These are phyloP conservation scores for Drosophila arawakana DNA, from an alignment of 1,140 invertebrate species.

Conservation along the genomic window DNA sequence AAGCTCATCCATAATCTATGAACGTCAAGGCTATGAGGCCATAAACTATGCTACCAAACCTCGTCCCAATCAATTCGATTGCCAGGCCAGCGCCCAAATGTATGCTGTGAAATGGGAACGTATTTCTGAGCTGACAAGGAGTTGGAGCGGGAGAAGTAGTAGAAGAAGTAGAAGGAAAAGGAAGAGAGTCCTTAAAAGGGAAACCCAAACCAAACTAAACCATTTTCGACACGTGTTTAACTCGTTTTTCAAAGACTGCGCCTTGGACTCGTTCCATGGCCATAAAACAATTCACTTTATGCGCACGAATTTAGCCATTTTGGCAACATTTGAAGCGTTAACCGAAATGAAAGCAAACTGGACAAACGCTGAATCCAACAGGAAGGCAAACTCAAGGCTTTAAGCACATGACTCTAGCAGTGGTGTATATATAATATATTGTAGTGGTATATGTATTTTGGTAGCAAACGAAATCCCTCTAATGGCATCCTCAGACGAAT, in stretches of 20 bases:
- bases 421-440: constrained; percentile 6
- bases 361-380: constrained; percentile 18
- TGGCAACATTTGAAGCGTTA: constrained; percentile 74
- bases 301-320: constrained; percentile 78
- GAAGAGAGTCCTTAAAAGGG: neutral
- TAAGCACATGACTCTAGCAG: constrained; percentile 1
- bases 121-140: constrained; percentile 2
- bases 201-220: constrained; percentile 51
- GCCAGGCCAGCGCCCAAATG: constrained; percentile 52
- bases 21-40: constrained; percentile 59
- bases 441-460: constrained; percentile 14
- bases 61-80: constrained; percentile 57
- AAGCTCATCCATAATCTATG: constrained; percentile 82
- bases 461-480: constrained; percentile 49
- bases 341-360: constrained; percentile 47
- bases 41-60: constrained; percentile 58
- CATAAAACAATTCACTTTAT: constrained; percentile 82
- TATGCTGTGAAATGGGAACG: constrained; percentile 47
- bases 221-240: constrained; percentile 82
- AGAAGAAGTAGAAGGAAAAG: neutral
- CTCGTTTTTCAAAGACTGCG: constrained; percentile 76
- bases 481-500: constrained; percentile 60
- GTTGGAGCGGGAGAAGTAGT: neutral
- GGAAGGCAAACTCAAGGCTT: constrained; percentile 31
- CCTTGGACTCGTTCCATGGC: constrained; percentile 15